A percentile compares a stretch with the other conserved stretches of the same genome.
phyloP scores from a whole-genome alignment of 2,888 invertebrate genomes.

The Drosophila austrosaltans region DNA sequence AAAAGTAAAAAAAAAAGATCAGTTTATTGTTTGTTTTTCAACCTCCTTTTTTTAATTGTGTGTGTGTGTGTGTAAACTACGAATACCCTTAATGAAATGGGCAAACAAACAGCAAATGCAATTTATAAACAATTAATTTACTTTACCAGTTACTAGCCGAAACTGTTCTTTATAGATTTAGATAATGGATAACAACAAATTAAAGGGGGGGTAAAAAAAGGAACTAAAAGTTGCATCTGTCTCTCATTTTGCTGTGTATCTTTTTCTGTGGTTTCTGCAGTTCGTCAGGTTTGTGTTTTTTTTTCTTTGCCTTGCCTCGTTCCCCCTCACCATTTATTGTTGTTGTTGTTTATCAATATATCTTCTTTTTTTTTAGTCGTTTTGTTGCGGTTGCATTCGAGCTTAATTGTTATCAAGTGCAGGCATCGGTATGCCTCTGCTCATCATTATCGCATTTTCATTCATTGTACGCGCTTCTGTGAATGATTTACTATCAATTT shows the following conservation, averaged over 20 bases:
- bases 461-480: constrained; percentile 23
- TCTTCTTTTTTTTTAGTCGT: constrained; percentile 25
- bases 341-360: constrained; percentile 9
- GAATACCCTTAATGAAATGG: constrained; percentile 12
- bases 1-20: constrained; percentile 25
- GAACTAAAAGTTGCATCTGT: too few species aligned
- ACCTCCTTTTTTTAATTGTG: neutral
- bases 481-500: constrained; percentile 70
- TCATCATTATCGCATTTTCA: constrained; percentile 58
- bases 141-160: neutral
- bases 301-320: neutral
- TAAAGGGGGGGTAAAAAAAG: too few species aligned
- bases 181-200: too few species aligned
- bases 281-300: neutral
- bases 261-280: neutral
- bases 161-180: too few species aligned
- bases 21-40: constrained; percentile 13
- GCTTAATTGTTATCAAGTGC: constrained; percentile 72
- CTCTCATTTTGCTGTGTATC: neutral
- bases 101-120: neutral
- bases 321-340: constrained; percentile 18
- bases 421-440: constrained; percentile 38
- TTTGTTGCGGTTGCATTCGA: constrained; percentile 33
- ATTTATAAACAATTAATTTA: neutral
- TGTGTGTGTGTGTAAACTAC: neutral